Evolutionary conservation across 1,140 invertebrate genomes (phyloP).

Genomic region (Apolygus lucorum): DNA sequence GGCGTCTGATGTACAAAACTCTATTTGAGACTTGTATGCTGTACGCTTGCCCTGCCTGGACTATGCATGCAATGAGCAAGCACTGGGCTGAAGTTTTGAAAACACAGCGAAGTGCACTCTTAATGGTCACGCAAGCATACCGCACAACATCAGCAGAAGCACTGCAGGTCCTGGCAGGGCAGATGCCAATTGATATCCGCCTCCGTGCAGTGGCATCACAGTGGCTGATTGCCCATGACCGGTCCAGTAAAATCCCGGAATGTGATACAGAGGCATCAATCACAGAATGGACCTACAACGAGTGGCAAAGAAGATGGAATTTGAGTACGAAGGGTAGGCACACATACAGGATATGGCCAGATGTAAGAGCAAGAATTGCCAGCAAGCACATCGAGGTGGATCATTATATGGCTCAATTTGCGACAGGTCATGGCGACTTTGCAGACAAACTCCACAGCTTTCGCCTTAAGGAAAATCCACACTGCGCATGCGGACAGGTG

Average conservation of each 20-base stretch:
- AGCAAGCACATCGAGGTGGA: background rate
- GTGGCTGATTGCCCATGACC: background rate
- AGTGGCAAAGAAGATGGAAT: slow-evolving; percentile 30
- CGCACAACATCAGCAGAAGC: slow-evolving; percentile 30
- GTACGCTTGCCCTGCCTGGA: slow-evolving; percentile 32
- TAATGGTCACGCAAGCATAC: slow-evolving; percentile 29
- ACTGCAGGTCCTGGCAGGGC: slow-evolving; percentile 28
- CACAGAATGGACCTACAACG: background rate
- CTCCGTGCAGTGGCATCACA: background rate
- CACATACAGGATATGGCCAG: slow-evolving; percentile 24
- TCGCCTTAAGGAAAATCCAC: background rate
- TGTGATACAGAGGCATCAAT: too few relatives aligned
- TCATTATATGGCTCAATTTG: slow-evolving; percentile 22
- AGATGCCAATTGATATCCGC: slow-evolving; percentile 32
- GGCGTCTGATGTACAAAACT: slow-evolving; percentile 31
- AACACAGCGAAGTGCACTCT: slow-evolving; percentile 28
- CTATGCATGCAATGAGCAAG: too few relatives aligned
- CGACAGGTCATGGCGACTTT: slow-evolving; percentile 24
- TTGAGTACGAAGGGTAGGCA: slow-evolving; percentile 26
- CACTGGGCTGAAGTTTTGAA: too few relatives aligned
- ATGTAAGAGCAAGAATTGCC: background rate
- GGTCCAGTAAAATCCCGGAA: background rate
- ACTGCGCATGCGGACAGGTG: background rate
- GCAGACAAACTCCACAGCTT: background rate
- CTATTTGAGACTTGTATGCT: slow-evolving; percentile 31